Evolutionary conservation across 2,113 vertebrate species (phyloP).

Genomic region (Spheniscus mendiculus): DNA sequence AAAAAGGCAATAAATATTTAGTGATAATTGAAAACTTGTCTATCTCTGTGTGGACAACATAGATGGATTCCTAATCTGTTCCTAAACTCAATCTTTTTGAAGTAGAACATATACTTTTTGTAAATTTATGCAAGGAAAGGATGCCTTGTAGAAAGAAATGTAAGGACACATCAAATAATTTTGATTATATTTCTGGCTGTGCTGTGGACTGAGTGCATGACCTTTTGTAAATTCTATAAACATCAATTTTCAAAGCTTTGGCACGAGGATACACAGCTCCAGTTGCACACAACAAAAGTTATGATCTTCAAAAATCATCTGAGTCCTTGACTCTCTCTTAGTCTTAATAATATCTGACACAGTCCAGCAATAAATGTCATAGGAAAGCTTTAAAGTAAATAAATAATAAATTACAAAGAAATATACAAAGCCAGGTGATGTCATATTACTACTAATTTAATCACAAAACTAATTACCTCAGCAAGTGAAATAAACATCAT

Average conservation of each 20-base stretch:
- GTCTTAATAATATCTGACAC: background rate
- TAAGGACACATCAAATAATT: background rate
- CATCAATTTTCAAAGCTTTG: background rate
- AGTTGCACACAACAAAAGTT: background rate
- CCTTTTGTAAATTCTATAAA: background rate
- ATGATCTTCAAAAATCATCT: background rate
- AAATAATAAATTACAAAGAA: background rate
- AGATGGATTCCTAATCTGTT: background rate
- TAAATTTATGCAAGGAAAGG: background rate
- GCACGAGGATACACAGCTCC: background rate
- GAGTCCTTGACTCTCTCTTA: background rate
- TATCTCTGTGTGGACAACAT: background rate
- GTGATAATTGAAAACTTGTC: background rate
- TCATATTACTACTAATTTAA: background rate
- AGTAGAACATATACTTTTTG: background rate
- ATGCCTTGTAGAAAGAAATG: background rate
- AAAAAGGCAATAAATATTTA: background rate
- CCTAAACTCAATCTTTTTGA: background rate
- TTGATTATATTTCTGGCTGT: background rate
- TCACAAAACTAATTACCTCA: background rate
- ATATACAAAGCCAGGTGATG: background rate
- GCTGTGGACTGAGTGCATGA: accelerated
- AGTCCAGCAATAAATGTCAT: background rate
- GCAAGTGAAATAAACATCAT: background rate
- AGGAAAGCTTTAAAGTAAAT: background rate